Base-by-base conservation (phyloP, 30 jellyfish, hydroid and myxozoan genomes). In the Clytia hemisphaerica region DNA sequence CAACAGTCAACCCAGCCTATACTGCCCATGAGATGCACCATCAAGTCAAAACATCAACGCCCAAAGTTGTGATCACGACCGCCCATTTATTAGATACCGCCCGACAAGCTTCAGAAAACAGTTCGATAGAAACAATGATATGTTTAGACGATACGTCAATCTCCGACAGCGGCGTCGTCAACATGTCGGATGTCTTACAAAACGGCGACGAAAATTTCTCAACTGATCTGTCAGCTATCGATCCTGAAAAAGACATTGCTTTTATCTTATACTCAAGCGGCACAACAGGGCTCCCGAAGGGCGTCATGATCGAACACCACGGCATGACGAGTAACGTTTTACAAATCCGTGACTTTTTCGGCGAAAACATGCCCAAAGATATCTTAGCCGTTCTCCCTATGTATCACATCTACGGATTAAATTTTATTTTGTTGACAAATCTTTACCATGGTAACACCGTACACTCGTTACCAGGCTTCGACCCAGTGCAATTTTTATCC, bases 281-380 rank as follows among this genome's bases (percentile, higher is more conserved):
- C 0, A 88, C 97, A 14, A 88, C 97, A 9, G 97, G 97, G 4
- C 22, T 55, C 30, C 97, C 97, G 4, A 88, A 88, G 61, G 97
- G 97, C 6, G 97, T 79, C 40, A 76, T 79, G 84, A 83, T 88
- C 25, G 59, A 94, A 1, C 97, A 88, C 54, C 75, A 63, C 21
- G 74, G 75, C 55, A 34, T 88, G 22, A 78, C 76, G n/a, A n/a
- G 83, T 3, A 80, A 88, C 40, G 51, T 67, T 12, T 37, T 88
- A 55, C 97, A 88, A 47, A 22, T 61, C 35, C 72, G 45, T 30
- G 59, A n/a, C n/a, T n/a, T n/a, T n/a, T n/a, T n/a, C n/a, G n/a
- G n/a, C n/a, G n/a, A n/a, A n/a, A n/a, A n/a, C n/a, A n/a, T n/a
- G n/a, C n/a, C n/a, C n/a, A n/a, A n/a, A n/a, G n/a, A n/a, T n/a